A percentile compares a stretch with the other conserved stretches of the same genome.
Conservation (phyloP, 1,140 invertebrate species). For the Riptortus pedestris region DNA sequence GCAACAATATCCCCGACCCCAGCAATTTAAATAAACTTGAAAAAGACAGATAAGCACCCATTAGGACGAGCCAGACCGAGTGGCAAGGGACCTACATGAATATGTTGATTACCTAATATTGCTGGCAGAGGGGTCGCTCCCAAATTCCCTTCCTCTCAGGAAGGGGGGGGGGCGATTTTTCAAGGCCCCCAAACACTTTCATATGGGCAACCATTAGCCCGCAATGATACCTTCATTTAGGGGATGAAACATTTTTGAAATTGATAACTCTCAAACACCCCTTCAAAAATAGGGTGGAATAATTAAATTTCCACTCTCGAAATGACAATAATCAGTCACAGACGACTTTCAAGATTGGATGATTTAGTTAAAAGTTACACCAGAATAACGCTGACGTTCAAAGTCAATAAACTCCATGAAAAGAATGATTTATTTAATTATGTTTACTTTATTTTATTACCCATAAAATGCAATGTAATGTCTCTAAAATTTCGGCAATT, state of each 20-base stretch:
- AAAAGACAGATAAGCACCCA: background rate
- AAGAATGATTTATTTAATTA: too few relatives aligned
- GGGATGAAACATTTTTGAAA: conserved; percentile 10
- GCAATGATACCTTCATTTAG: background rate
- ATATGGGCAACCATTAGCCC: conserved; percentile 2
- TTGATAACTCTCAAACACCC: background rate
- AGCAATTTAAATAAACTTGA: background rate
- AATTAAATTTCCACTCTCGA: too few relatives aligned
- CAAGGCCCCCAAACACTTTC: conserved; percentile 1
- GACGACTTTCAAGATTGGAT: too few relatives aligned
- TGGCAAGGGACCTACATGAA: background rate
- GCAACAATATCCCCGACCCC: too few relatives aligned
- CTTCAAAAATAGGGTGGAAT: background rate
- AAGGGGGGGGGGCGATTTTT: conserved; percentile 3
- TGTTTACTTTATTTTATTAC: too few relatives aligned
- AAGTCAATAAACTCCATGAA: too few relatives aligned
- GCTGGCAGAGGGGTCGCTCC: conserved; percentile 11
- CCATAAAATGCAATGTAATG: too few relatives aligned
- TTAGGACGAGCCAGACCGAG: background rate
- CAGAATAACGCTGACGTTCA: too few relatives aligned
- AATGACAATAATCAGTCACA: too few relatives aligned
- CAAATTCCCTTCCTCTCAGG: background rate
- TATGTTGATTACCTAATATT: conserved; percentile 1
- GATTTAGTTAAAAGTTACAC: too few relatives aligned
- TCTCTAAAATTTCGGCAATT: too few relatives aligned